Base-by-base conservation (phyloP, 2,888 invertebrate genomes). In the Drosophila gaucha region DNA sequence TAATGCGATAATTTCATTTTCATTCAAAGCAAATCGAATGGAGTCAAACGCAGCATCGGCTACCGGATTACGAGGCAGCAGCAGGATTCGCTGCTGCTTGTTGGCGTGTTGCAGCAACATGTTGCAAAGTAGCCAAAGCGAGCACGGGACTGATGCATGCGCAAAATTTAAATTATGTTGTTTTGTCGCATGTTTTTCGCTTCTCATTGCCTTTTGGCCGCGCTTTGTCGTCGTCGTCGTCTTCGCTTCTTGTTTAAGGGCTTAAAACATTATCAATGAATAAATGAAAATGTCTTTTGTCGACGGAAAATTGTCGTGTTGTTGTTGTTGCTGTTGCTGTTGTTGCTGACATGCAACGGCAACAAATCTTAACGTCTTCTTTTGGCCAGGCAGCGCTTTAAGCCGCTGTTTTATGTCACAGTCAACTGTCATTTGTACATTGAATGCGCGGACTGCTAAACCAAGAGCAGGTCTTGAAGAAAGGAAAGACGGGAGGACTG, bases 161-260 rank as follows among this genome's bases (percentile, higher is more conserved):
- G 78, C 86, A 87, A 87, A 87, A 89, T 89, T 88, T 88, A 83
- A 89, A 88, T 86, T 89, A 88, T 89, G 89, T 89, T 88, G 89
- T 89, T 89, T 88, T 89, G 89, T 88, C 88, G 89, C 88, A 89
- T 89, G 86, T 88, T 88, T 88, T 78, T 68, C 75, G 75, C 68
- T 71, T 59, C 68, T 67, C 67, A 62, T 68, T 60, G 52, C 67
- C 50, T 71, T 63, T 63, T 70, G 63, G 57, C 50, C 80, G 78
- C 60, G 66, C 77, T 73, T 79, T 68, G 80, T 65, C 66, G 65
- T 66, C 60, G 62, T 33, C 52, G 55, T 55, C 22, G 46, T 31
- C 46, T n/a, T 50, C 63, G 57, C 35, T 47, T 68, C 60, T 54
- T 69, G 33, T 60, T 72, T 57, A 65, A 70, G 69, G 71, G 64